Conservation (phyloP, 2,797 vertebrate genomes). For the Cebuella pygmaea region DNA sequence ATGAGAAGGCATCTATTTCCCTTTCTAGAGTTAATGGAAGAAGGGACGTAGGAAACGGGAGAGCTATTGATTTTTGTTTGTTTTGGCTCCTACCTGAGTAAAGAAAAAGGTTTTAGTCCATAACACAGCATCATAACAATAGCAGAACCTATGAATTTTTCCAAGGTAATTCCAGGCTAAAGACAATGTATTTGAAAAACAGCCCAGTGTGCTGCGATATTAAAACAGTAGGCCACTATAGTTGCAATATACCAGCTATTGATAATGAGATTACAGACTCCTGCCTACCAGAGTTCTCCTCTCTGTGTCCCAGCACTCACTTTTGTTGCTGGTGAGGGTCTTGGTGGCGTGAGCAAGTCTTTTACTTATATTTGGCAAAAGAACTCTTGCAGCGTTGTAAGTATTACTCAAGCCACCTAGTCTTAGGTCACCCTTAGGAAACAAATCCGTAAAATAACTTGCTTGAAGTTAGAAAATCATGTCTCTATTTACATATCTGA, state of each 20-base stretch:
- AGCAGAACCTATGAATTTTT: conserved; percentile 79
- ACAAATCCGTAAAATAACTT: conserved; percentile 73
- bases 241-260: conserved; percentile 73
- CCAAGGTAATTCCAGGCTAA: conserved; percentile 74
- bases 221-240: conserved; percentile 82
- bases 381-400: conserved; percentile 60
- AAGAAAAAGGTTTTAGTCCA: conserved; percentile 75
- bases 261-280: conserved; percentile 80
- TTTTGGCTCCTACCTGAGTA: conserved; percentile 68
- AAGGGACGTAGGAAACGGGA: neutral
- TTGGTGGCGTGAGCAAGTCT: neutral
- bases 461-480: conserved; percentile 36
- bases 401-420: conserved; percentile 60
- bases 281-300: conserved; percentile 45
- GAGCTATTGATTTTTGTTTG: conserved; percentile 65
- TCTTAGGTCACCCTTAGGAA: conserved; percentile 66
- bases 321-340: conserved; percentile 75
- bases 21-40: conserved; percentile 43
- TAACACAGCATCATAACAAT: conserved; percentile 77
- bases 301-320: conserved; percentile 68
- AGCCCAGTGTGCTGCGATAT: conserved; percentile 80
- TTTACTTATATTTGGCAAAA: conserved; percentile 61
- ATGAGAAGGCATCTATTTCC: neutral
- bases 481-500: conserved; percentile 42
- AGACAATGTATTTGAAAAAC: conserved; percentile 71